Conservation (phyloP, 2,888 invertebrate species). For the Magallana nippona region DNA sequence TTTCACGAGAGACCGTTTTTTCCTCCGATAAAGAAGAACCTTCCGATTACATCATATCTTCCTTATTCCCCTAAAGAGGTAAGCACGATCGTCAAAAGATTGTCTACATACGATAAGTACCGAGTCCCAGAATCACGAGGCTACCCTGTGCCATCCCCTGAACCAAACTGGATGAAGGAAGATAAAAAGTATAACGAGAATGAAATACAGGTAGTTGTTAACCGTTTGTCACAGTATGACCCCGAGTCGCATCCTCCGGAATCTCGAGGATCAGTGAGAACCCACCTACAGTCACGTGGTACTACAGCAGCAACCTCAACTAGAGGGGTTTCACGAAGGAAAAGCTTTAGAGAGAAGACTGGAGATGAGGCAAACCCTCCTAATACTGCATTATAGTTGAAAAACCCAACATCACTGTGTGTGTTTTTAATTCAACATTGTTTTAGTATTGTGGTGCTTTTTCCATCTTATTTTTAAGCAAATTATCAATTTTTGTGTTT, state of each 20-base stretch:
- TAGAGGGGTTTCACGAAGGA: neutral
- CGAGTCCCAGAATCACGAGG: slow-evolving; percentile 34
- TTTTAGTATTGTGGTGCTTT: too few relatives aligned
- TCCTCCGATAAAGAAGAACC: slow-evolving; percentile 13
- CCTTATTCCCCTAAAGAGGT: slow-evolving; percentile 28
- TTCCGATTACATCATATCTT: neutral
- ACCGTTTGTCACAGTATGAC: slow-evolving; percentile 23
- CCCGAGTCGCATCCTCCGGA: neutral
- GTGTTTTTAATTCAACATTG: too few relatives aligned
- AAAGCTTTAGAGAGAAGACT: neutral
- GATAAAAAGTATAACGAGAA: slow-evolving; percentile 1
- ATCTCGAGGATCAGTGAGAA: slow-evolving; percentile 26
- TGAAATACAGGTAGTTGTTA: slow-evolving; percentile 17
- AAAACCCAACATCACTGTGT: too few relatives aligned
- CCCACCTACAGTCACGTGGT: slow-evolving; percentile 12
- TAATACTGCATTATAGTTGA: neutral
- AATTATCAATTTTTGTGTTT: neutral
- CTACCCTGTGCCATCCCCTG: neutral
- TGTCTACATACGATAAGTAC: slow-evolving; percentile 17
- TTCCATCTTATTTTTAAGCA: too few relatives aligned
- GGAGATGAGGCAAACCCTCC: neutral
- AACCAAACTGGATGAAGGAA: neutral
- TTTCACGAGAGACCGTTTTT: slow-evolving; percentile 18
- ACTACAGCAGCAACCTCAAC: slow-evolving; percentile 24
- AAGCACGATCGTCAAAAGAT: slow-evolving; percentile 8